phyloP scores from a whole-genome alignment of 2,113 vertebrate genomes.

The Siniperca chuatsi region DNA sequence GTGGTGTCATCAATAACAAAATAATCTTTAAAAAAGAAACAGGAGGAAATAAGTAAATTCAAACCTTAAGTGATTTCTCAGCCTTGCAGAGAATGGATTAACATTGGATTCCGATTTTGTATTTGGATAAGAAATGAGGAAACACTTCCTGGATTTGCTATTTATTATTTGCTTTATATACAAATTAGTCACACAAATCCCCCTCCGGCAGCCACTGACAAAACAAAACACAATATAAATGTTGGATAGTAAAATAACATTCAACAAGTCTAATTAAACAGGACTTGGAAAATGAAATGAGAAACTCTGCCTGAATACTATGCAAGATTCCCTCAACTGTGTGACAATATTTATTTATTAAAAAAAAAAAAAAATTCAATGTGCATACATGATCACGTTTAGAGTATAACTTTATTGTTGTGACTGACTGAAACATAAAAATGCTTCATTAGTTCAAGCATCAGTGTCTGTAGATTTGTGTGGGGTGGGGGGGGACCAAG shows the following conservation, averaged over 20 bases:
- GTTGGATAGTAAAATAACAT: background rate
- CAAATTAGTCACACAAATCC: background rate
- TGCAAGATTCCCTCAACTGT: background rate
- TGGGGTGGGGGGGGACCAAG: background rate
- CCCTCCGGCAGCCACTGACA: background rate
- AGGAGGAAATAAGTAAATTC: background rate
- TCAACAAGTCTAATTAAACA: background rate
- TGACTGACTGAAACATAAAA: background rate
- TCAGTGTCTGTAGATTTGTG: slow-evolving; percentile 20
- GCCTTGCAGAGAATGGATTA: background rate
- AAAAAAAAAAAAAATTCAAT: background rate
- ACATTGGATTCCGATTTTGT: background rate
- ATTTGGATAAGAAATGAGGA: background rate
- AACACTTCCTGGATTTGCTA: background rate
- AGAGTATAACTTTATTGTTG: background rate
- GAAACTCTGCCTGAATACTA: background rate
- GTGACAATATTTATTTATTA: background rate
- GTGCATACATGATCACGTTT: background rate
- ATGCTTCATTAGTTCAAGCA: slow-evolving; percentile 11
- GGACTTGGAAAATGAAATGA: background rate
- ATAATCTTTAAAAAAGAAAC: background rate
- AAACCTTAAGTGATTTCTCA: background rate
- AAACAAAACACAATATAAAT: background rate
- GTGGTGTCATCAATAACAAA: background rate
- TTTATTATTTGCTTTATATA: background rate